Percentiles rank a stretch among this genome's conserved stretches.
These are phyloP conservation scores for Ormia ochracea DNA, from an alignment of 2,888 invertebrate species.

Conservation along the genomic window DNA sequence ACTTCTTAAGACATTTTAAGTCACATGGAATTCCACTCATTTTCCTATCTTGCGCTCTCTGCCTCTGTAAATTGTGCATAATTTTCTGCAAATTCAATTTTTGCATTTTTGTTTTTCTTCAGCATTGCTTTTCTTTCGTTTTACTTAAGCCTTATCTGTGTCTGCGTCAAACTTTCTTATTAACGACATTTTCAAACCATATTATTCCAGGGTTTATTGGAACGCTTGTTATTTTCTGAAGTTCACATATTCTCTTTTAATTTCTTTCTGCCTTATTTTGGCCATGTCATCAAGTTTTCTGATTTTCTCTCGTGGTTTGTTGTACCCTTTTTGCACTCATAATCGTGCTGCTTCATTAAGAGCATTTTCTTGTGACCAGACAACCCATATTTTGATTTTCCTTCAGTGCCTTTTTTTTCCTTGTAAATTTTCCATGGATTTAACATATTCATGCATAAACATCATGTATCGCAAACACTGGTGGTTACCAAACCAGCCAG, in stretches of 20 bases:
- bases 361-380: slow-evolving; percentile 51
- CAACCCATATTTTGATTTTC: slow-evolving; percentile 55
- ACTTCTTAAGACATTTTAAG: neutral
- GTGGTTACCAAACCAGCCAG: slow-evolving; percentile 41
- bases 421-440: slow-evolving; percentile 10
- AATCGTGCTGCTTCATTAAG: slow-evolving; percentile 49
- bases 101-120: neutral
- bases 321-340: slow-evolving; percentile 22
- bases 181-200: slow-evolving; percentile 10
- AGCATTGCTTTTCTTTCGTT: neutral
- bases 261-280: slow-evolving; percentile 38
- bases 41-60: neutral
- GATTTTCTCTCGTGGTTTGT: neutral
- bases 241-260: slow-evolving; percentile 23
- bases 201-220: neutral
- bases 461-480: slow-evolving; percentile 56
- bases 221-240: slow-evolving; percentile 14
- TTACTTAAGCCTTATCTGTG: slow-evolving; percentile 9
- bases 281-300: slow-evolving; percentile 41
- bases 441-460: slow-evolving; percentile 57
- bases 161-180: slow-evolving; percentile 28
- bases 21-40: slow-evolving; percentile 15
- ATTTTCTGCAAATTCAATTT: slow-evolving; percentile 17
- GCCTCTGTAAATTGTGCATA: slow-evolving; percentile 51
- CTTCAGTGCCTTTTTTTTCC: neutral